These are phyloP conservation scores for Pogonognathellus flavescens DNA, from an alignment of 1,140 invertebrate genomes.

Conservation along the genomic window DNA sequence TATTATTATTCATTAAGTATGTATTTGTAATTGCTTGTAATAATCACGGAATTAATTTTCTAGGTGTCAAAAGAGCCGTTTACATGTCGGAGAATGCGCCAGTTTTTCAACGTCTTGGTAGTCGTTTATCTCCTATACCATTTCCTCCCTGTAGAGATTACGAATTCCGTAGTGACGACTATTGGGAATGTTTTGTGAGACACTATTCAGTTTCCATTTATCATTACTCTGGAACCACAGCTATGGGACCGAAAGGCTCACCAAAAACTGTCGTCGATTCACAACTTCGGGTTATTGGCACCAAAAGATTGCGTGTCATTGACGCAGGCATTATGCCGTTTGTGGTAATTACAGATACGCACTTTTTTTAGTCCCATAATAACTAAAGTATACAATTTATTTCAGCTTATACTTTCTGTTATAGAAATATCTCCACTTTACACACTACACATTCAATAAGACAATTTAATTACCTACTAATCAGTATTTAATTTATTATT, in stretches of 20 bases:
- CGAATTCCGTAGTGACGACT: slow-evolving; percentile 53
- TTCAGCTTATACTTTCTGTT: no score
- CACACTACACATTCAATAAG: no score
- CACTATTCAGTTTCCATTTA: slow-evolving; percentile 65
- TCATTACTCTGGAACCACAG: slow-evolving; percentile 65
- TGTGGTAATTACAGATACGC: slow-evolving; percentile 54
- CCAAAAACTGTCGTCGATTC: slow-evolving; percentile 61
- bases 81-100: slow-evolving; percentile 66
- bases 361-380: no score
- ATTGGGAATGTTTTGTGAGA: slow-evolving; percentile 18
- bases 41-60: background rate
- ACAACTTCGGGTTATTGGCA: slow-evolving; percentile 61
- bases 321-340: slow-evolving; percentile 70
- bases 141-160: slow-evolving; percentile 59
- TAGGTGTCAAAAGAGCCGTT: slow-evolving; percentile 64
- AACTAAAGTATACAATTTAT: no score
- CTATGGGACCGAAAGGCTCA: slow-evolving; percentile 60
- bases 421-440: no score
- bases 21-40: background rate
- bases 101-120: slow-evolving; percentile 56
- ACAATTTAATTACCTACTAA: no score
- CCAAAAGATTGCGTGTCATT: slow-evolving; percentile 67
- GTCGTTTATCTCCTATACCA: slow-evolving; percentile 63
- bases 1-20: no score
- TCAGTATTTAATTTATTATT: no score